These are phyloP conservation scores for Zele albiditarsus DNA, from an alignment of 2,888 invertebrate species.

Conservation along the genomic window DNA sequence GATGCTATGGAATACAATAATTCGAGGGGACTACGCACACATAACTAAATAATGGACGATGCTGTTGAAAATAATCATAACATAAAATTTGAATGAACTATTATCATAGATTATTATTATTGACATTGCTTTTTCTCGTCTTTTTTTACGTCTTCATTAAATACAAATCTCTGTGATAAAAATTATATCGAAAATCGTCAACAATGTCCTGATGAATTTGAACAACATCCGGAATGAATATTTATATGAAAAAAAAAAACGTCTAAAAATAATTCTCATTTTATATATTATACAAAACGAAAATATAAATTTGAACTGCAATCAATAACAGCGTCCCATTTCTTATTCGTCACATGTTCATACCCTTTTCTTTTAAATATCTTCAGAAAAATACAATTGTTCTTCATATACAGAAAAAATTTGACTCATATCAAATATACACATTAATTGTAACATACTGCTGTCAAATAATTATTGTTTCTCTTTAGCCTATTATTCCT, in stretches of 20 bases:
- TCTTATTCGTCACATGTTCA: background rate
- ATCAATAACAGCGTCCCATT: background rate
- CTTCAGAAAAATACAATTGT: background rate
- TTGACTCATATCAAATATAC: background rate
- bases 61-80: background rate
- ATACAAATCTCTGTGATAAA: conserved; percentile 19
- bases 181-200: conserved; percentile 28
- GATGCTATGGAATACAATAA: background rate
- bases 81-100: background rate
- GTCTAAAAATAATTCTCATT: background rate
- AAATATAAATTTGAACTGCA: background rate
- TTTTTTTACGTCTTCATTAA: background rate
- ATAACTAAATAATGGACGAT: background rate
- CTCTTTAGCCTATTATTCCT: background rate
- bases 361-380: conserved; percentile 1
- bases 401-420: background rate
- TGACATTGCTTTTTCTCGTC: background rate
- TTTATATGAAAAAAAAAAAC: background rate
- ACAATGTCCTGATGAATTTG: conserved; percentile 1
- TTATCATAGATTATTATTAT: background rate
- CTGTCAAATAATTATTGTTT: conserved; percentile 2
- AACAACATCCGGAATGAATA: background rate
- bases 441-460: conserved; percentile 19
- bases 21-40: background rate
- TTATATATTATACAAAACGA: background rate